Base-by-base conservation (phyloP, 2,113 vertebrate species). In the Pongo pygmaeus region DNA sequence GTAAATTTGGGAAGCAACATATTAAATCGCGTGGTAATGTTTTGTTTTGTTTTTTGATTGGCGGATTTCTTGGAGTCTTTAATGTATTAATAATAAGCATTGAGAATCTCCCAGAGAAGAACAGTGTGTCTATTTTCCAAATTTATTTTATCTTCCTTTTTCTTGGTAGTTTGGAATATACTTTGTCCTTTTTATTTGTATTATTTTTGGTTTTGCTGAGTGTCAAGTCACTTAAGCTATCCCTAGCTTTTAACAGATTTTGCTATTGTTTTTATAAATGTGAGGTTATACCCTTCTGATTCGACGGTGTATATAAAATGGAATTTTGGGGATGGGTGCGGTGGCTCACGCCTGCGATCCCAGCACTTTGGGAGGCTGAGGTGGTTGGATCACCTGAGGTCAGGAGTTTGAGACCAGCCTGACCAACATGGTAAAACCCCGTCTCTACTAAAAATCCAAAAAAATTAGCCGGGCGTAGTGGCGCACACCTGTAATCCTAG, bases 91-190 rank as follows among this genome's bases (percentile, higher is more conserved):
- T 85, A 69, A 86, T 84, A 72, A 91, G 5, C 35, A 55, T 92
- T 92, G 20, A 75, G 11, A 78, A 79, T 86, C 64, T 94, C 17
- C 74, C n/a, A 84, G 84, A 96, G 46, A 92, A 92, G 32, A 92
- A 57, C 59, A 74, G 18, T 38, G 2, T 89, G 20, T 38, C 35
- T 97, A 0, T 84, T 86, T 97, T 92, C 3, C 4, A 88, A 83
- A 43, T 95, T 91, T 94, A 55, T 96, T 96, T 96, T 88, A 67
- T 77, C n/a, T 84, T 14, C 72, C 48, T 85, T 86, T 43, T 23
- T 70, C 20, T 96, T 95, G 74, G 22, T 94, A 96, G 22, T 94
- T 87, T 64, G 22, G 12, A 85, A 80, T 92, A 80, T 0, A 89
- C 3, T 84, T 69, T 59, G 32, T 89, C 46, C 10, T 78, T 96